Evolutionary conservation across 2,888 invertebrate genomes (phyloP).

Genomic region (Cosmia trapezina): DNA sequence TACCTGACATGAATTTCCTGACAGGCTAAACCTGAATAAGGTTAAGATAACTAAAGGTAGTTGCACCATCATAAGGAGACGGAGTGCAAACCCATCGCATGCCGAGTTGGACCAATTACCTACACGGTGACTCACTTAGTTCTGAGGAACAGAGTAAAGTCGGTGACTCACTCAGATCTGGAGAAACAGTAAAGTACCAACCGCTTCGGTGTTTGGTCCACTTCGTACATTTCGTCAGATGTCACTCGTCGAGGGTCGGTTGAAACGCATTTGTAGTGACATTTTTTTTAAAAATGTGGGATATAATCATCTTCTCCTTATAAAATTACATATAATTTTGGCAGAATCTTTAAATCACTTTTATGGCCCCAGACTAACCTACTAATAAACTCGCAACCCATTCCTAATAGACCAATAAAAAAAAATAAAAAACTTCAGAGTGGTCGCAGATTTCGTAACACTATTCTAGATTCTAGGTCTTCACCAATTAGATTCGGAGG

Average conservation of each 20-base stretch:
- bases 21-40: no score
- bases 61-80: neutral
- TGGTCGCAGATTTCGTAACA: constrained; percentile 55
- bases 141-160: neutral
- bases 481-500: constrained; percentile 82
- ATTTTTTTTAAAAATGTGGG: neutral
- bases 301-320: neutral
- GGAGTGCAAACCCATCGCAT: neutral
- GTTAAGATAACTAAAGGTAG: neutral
- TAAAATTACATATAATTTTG: no score
- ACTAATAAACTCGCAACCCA: neutral
- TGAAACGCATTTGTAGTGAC: neutral
- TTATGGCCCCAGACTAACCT: neutral
- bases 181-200: neutral
- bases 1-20: no score
- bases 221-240: neutral
- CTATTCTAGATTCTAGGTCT: constrained; percentile 81
- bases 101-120: neutral
- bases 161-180: constrained; percentile 19
- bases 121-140: constrained; percentile 22
- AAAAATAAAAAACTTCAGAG: constrained; percentile 28
- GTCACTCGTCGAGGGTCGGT: neutral
- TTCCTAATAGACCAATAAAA: constrained; percentile 2
- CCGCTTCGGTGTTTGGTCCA: neutral
- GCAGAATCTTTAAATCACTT: neutral